Evolutionary conservation across 2,888 invertebrate genomes (phyloP), one percentile per base, ranked within the genome.

Genomic region (Noctua janthina): DNA sequence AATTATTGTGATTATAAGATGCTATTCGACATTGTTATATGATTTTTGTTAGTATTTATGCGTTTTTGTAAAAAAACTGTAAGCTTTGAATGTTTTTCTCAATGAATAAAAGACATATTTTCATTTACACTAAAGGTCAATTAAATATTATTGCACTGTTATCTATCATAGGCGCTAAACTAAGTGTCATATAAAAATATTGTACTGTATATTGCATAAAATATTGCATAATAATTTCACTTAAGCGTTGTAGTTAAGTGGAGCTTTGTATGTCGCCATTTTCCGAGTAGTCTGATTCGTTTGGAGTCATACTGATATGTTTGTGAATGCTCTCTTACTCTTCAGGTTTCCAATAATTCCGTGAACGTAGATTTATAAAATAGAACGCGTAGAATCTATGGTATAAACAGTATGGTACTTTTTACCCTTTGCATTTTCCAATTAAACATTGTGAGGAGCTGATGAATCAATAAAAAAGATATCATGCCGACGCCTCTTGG

Each of bases 401-500:
- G 0, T 15, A 15, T 17, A 17, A 3, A 35, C 17, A 64, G 35
- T 64, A 64, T 20, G 35, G 17, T 20, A 20, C 64, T 35, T 64
- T 64, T 64, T 20, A 64, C 15, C 7, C 7, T 46, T n/a, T 46
- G 15, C 2, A 39, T 68, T 68, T 46, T 1, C 49, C 46, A 39
- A 1, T 23, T 75, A 11, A 10, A 43, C 11, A 77, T 78, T 51
- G 29, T 51, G 15, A 17, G 29, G n/a, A n/a, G 17, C 39, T 43
- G 20, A 59, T 13, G 70, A 70, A 29, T 29, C 43, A 76, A 81
- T 83, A 86, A 90, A 87, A 87, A 87, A 90, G 89, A 90, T 86
- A 90, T 91, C 91, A 90, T 74, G 77, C 78, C 89, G 87, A 88
- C 83, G 83, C 85, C 81, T 89, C 83, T 87, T 88, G 89, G 90